Evolutionary conservation across 2,888 invertebrate genomes (phyloP), one percentile per base, ranked within the genome.

Genomic region (Crocallis elinguaria): DNA sequence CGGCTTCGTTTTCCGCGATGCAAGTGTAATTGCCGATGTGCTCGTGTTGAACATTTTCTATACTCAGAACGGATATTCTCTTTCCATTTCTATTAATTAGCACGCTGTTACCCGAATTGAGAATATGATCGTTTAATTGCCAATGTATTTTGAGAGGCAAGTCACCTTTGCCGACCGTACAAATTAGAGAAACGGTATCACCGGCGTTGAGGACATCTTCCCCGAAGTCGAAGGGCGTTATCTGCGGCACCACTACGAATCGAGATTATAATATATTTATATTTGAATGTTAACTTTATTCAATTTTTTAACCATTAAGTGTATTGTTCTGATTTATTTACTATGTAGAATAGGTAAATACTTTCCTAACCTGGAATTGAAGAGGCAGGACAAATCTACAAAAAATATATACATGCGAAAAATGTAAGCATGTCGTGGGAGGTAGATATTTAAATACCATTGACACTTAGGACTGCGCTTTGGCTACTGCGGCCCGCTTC

Each of bases 221-320:
- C 49, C 95, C 96, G 77, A 96, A 96, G 76, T 94, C 93, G 75
- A 96, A 96, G 39, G 95, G 94, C 53, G 94, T 94, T 69, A 97
- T 95, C 93, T 96, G 95, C 57, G 96, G 96, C 69, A 94, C 92
- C 82, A 96, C 96, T 96, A 86, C 49, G 57, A 50, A 72, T 75
- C 41, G 60, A 27, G 25, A 13, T 21, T 36, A 21, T 29, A 16
- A n/a, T 3, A 14, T 0, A 11, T 13, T 8, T 11, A 8, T 14
- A 32, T 32, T 14, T 13, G 2, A 29, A 11, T 6, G 6, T 11
- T 4, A 4, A 3, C 4, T 29, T 4, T 1, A 9, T 27, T 6
- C 12, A 23, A 6, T n/a, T 29, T 0, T 12, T 12, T 29, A 12
- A 1, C 12, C 4, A 29, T 29, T 11, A 4, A 9, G 32, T 14